A percentile compares a stretch with the other conserved stretches of the same genome.
These are phyloP conservation scores for Fabriciana adippe DNA, from an alignment of 2,888 invertebrate species.

Conservation along the genomic window DNA sequence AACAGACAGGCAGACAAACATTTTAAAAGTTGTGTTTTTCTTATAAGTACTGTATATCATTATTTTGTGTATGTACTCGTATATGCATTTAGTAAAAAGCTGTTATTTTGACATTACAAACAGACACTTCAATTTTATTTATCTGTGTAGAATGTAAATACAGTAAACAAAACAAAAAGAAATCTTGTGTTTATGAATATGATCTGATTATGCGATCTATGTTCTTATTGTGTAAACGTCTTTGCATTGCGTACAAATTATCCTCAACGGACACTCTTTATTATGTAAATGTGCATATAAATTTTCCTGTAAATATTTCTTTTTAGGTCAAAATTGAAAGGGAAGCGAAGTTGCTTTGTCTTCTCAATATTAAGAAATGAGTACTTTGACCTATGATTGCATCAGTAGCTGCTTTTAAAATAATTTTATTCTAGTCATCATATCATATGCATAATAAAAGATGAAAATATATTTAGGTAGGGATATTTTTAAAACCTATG, in stretches of 20 bases:
- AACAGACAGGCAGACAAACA: no score
- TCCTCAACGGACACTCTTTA: conserved; percentile 57
- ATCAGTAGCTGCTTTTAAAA: conserved; percentile 6
- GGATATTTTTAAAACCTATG: no score
- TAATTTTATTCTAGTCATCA: no score
- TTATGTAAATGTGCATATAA: conserved; percentile 65
- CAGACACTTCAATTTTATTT: no score
- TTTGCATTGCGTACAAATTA: conserved; percentile 64
- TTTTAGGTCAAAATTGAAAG: conserved; percentile 54
- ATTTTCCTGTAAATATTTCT: conserved; percentile 52
- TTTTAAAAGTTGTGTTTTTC: no score
- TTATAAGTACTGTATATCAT: no score
- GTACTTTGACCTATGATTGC: conserved; percentile 44
- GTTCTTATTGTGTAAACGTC: conserved; percentile 60
- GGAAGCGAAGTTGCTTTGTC: conserved; percentile 44
- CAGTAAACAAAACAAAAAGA: conserved; percentile 2
- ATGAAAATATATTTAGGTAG: no score
- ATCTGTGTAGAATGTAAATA: not conserved
- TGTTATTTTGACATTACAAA: not conserved
- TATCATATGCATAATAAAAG: no score
- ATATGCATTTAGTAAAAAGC: not conserved
- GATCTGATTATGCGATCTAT: conserved; percentile 61
- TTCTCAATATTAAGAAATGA: conserved; percentile 46
- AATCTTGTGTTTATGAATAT: conserved; percentile 53
- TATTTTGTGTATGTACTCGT: no score